These are phyloP conservation scores for Natrix natrix DNA, from an alignment of 2,797 vertebrate species.

Conservation along the genomic window DNA sequence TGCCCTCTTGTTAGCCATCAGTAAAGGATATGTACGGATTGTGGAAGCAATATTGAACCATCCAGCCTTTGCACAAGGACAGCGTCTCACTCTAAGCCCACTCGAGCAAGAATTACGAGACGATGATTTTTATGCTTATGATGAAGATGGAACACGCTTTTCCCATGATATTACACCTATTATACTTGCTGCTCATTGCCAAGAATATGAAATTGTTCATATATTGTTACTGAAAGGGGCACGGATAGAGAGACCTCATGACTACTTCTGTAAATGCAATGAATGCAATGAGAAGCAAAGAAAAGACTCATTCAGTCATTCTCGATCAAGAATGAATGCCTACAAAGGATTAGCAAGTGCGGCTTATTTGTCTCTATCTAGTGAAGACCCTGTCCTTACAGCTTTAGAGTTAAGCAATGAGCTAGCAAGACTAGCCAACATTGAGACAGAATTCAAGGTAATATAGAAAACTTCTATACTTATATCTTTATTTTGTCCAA, in stretches of 20 bases:
- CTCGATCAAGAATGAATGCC: conserved; percentile 94
- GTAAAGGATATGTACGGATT: conserved; percentile 94
- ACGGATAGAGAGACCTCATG: conserved; percentile 91
- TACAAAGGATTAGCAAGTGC: conserved; percentile 95
- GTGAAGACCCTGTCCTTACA: conserved; percentile 92
- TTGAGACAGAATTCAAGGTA: conserved; percentile 98
- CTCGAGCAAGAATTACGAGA: conserved; percentile 92
- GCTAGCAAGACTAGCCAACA: conserved; percentile 92
- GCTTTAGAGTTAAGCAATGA: conserved; percentile 96
- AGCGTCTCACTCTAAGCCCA: conserved; percentile 85
- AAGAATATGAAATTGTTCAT: conserved; percentile 96
- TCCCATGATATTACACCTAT: conserved; percentile 93
- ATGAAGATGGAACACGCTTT: conserved; percentile 93
- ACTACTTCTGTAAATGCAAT: conserved; percentile 94
- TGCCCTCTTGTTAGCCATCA: conserved; percentile 89
- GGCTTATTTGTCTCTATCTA: conserved; percentile 91
- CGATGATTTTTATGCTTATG: conserved; percentile 94
- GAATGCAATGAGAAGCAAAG: conserved; percentile 90
- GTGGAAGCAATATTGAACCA: conserved; percentile 93
- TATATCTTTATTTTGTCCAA: conserved; percentile 1
- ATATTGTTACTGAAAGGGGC: conserved; percentile 90
- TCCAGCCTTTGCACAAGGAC: conserved; percentile 86
- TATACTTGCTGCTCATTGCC: conserved; percentile 92
- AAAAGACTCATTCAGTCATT: conserved; percentile 93
- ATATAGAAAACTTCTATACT: conserved; percentile 43